Base-by-base conservation (phyloP, 2,797 vertebrate genomes). In the Zenarchopterus dispar region DNA sequence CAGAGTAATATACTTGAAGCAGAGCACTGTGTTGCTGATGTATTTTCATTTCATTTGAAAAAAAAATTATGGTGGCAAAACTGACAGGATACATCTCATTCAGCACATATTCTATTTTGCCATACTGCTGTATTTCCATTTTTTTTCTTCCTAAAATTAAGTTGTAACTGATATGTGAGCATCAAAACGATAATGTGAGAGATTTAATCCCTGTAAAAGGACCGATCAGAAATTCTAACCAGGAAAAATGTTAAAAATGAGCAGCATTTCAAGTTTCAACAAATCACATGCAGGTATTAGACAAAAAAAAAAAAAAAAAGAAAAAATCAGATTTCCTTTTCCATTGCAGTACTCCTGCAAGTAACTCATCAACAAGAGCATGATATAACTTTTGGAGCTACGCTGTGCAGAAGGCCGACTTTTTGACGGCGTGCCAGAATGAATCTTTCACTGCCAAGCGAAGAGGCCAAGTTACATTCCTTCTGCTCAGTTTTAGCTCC, bases 381-480 rank as follows among this genome's bases (percentile, higher is more conserved):
- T 78, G 82, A 84, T 81, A 73, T 83, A 88, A 87, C 82, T 88
- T 84, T 62, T 75, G 77, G 84, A 88, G 81, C 78, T 48, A 64
- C 50, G 54, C 69, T 62, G 39, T 68, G 57, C 73, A 65, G 67
- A 77, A 75, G 73, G 72, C 59, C 47, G 47, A 75, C 70, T 77
- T 85, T 79, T 88, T 81, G 77, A 80, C 62, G 70, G 73, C 68
- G 60, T 78, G 84, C 80, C 86, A 87, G 62, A 68, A 73, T 80
- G 81, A 88, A 89, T 90, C 62, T 89, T 73, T 80, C 84, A 80
- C 75, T 83, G 88, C 77, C 83, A 84, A 81, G 88, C 57, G 50
- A 92, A 84, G 86, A 90, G 82, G 86, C 84, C 85, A 83, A 75
- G 80, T 80, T 88, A 62, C 84, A 82, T 79, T 84, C 78, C 82